Evolutionary conservation across 2,113 vertebrate species (phyloP), one percentile per base, ranked within the genome.

Genomic region (Calidris pugnax): DNA sequence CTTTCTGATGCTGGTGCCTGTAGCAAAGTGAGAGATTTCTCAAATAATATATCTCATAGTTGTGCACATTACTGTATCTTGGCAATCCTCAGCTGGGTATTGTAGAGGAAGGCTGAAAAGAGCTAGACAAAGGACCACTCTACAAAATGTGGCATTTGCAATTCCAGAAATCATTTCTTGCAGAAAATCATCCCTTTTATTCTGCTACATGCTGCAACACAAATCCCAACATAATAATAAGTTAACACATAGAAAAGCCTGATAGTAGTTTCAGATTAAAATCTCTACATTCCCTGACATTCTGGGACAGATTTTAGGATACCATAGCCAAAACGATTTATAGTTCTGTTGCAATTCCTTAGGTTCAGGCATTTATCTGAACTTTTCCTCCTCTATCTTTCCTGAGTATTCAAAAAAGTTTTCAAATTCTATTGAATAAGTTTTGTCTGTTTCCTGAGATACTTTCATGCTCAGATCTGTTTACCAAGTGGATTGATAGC

Each of bases 21-120:
- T 73, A 88, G 87, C 67, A 86, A 87, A 94, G 81, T 90, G 81
- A 92, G 64, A 86, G 55, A 77, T 92, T 96, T 95, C 69, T 96
- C 47, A 55, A 79, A 87, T 91, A 93, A 62, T 91, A 73, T 64
- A 16, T 75, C 57, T 95, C 67, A 76, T 26, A 80, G 47, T 33
- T 95, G 30, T 76, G 53, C 50, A 95, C 62, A 47, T 79, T 90
- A 78, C 56, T 80, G 18, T 60, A 79, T 75, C 75, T 88, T 86
- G 57, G 78, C 59, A 83, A 79, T 86, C 91, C 57, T 59, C 69
- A 74, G 63, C 41, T 93, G 39, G 13, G 30, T 91, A 47, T 89
- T 75, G 33, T 74, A 95, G 48, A 78, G 35, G 14, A 74, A 86
- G 9, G 33, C 53, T 78, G 77, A 91, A 93, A 92, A 89, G 67